A percentile compares a stretch with the other conserved stretches of the same genome.
phyloP scores from a whole-genome alignment of 2,888 invertebrate genomes.

The Microplitis manilae region DNA sequence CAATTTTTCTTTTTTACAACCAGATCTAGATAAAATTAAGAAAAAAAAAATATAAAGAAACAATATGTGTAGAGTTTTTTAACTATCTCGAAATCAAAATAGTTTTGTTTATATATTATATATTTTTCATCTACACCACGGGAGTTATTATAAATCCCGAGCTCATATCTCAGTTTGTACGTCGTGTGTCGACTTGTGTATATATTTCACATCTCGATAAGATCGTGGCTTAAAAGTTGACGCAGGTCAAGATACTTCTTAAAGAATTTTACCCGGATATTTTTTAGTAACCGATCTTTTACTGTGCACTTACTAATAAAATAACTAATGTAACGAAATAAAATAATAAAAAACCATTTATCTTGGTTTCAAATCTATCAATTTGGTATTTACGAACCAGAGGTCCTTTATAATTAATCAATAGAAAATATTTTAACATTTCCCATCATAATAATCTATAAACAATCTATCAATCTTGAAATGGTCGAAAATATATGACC shows the following conservation, averaged over 20 bases:
- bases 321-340: neutral
- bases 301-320: neutral
- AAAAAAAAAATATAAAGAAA: neutral
- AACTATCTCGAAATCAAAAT: neutral
- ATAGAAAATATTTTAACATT: neutral
- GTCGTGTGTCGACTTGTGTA: conserved; percentile 1
- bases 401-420: neutral
- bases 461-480: neutral
- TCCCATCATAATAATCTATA: neutral
- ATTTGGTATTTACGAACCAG: neutral
- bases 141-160: conserved; percentile 1
- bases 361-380: neutral
- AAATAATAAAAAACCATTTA: neutral
- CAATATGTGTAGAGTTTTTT: neutral
- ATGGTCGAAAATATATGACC: neutral
- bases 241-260: neutral
- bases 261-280: neutral
- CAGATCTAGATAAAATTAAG: neutral
- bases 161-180: neutral
- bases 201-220: neutral
- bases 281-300: neutral
- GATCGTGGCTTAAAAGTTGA: neutral
- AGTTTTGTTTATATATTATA: neutral
- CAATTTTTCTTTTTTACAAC: neutral
- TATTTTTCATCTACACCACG: neutral